Percentiles rank a stretch among this genome's conserved stretches.
These are phyloP conservation scores for Astur gentilis DNA, from an alignment of 2,113 vertebrate species.

Conservation along the genomic window DNA sequence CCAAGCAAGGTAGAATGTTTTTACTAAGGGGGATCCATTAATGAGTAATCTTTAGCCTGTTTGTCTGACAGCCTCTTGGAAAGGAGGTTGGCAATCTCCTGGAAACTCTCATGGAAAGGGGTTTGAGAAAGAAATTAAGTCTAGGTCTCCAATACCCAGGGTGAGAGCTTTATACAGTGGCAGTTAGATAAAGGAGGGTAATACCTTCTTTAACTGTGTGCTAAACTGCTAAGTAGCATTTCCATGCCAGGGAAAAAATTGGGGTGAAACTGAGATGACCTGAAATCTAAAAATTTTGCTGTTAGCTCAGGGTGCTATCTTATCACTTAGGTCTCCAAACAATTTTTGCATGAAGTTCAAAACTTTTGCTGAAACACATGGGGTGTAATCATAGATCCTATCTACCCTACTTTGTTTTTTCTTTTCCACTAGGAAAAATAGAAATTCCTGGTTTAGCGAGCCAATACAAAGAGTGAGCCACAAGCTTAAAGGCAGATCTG, in stretches of 20 bases:
- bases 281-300: neutral
- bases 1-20: neutral
- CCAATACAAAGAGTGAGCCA: neutral
- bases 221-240: neutral
- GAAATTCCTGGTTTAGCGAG: neutral
- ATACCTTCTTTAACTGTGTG: neutral
- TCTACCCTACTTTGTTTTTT: neutral
- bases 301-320: neutral
- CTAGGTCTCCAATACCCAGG: neutral
- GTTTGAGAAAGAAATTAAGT: neutral
- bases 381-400: neutral
- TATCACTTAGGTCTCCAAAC: neutral
- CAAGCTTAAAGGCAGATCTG: neutral
- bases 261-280: neutral
- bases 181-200: neutral
- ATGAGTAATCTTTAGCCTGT: neutral
- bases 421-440: neutral
- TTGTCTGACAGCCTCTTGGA: neutral
- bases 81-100: neutral
- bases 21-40: neutral
- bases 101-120: neutral
- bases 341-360: neutral
- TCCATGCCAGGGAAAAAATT: rapidly evolving
- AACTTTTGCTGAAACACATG: neutral
- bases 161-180: neutral